Base-by-base conservation (phyloP, 2,888 invertebrate species). In the Druceiella hillmani region DNA sequence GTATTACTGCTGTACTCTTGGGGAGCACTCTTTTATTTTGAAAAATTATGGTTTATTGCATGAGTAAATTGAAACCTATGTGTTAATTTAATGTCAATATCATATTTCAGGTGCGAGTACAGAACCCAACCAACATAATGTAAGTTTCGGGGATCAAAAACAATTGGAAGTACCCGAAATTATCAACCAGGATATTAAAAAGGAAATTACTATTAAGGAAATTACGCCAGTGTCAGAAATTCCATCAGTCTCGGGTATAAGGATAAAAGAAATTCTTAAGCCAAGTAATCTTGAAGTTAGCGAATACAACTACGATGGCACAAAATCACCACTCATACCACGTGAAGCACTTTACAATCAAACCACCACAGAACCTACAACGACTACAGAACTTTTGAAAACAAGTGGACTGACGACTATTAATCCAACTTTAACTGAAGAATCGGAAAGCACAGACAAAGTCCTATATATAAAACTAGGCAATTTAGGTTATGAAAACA, bases 181-280 rank as follows among this genome's bases (percentile, higher is more conserved):
- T n/a, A n/a, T n/a, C n/a, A n/a, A n/a, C n/a, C n/a, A n/a, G n/a
- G 56, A 57, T 3, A 52, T 59, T 3, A 64, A 62, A 45, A 64
- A 58, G 43, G 61, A 64, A 48, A 64, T 72, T 16, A 77, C 76
- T 1, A 78, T 78, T 17, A 78, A 77, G 47, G 78, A 79, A 57
- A 76, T 79, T 3, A 76, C 77, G 3, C 76, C 76, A 0, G 75
- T 67, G 3, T 66, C 70, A 2, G 67, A 67, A 52, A 67, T 69
- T 17, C 67, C 72, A 2, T 55, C 62, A 32, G 62, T 65, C 36
- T 66, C 66, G 11, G 66, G 66, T 24, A 65, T 70, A 10, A 68
- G 66, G 49, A 66, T 69, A 24, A 69, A 68, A 49, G 67, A 70
- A 51, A 63, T 71, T 17, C 50, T 66, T 14, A 70, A 67, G 6